A percentile compares a stretch with the other conserved stretches of the same genome.
phyloP scores from a whole-genome alignment of 2,888 invertebrate genomes.

The Caenorhabditis parvicauda region DNA sequence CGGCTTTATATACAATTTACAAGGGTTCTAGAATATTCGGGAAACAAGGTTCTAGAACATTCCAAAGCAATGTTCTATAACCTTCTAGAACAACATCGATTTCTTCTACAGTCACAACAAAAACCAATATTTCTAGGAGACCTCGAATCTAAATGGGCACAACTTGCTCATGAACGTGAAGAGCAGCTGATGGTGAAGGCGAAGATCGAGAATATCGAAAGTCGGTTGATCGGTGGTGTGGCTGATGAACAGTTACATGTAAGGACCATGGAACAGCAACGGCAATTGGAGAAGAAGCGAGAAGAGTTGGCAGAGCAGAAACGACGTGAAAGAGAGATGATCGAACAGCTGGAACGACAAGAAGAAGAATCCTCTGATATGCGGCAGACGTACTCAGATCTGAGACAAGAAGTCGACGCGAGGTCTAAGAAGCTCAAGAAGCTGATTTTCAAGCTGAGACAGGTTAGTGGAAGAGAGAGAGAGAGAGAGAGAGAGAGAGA shows the following conservation, averaged over 20 bases:
- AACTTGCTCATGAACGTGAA: constrained; percentile 57
- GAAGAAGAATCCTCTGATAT: constrained; percentile 88
- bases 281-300: constrained; percentile 80
- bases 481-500: constrained; percentile 64
- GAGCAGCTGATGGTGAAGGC: constrained; percentile 48
- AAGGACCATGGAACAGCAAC: constrained; percentile 89
- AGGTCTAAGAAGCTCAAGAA: constrained; percentile 91
- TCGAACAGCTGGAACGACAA: constrained; percentile 86
- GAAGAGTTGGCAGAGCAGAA: constrained; percentile 86
- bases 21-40: no score
- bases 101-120: background rate
- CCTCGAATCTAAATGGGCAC: constrained; percentile 12
- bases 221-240: constrained; percentile 82
- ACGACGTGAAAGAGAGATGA: constrained; percentile 81
- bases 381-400: constrained; percentile 82
- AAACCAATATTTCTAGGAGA: no score
- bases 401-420: constrained; percentile 94
- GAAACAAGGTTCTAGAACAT: no score
- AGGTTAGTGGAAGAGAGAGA: constrained; percentile 58
- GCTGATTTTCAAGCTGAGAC: constrained; percentile 75
- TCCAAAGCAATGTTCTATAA: no score
- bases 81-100: no score
- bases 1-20: no score
- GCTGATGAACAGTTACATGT: constrained; percentile 81
- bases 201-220: constrained; percentile 75